Conservation (phyloP, 1,140 invertebrate genomes). For the Heliconius nattereri region DNA sequence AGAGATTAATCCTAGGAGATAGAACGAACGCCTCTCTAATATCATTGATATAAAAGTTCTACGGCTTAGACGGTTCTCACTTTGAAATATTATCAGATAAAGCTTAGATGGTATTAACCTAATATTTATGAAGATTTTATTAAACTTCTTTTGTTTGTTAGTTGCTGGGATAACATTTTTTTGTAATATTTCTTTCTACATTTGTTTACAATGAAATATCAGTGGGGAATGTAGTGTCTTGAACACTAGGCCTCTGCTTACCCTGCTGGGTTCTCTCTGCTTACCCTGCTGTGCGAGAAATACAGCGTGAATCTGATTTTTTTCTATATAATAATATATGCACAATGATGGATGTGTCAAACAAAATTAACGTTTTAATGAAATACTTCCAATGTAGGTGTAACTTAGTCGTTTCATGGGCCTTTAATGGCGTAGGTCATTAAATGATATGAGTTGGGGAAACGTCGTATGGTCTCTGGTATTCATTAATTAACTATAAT, state of each 20-base stretch:
- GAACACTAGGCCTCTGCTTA: too few species aligned
- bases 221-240: too few species aligned
- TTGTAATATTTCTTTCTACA: too few species aligned
- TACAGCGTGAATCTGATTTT: too few species aligned
- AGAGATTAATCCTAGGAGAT: slow-evolving; percentile 30
- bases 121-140: neutral
- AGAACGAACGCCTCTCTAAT: slow-evolving; percentile 26
- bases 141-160: neutral
- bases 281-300: too few species aligned
- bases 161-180: neutral
- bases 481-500: slow-evolving; percentile 15
- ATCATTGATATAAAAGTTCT: slow-evolving; percentile 25
- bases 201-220: neutral
- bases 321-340: neutral
- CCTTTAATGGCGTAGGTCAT: neutral
- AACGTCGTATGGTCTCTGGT: neutral
- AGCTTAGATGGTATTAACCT: neutral
- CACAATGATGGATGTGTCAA: neutral
- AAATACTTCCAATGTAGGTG: slow-evolving; percentile 9
- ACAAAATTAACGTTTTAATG: slow-evolving; percentile 5
- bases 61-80: slow-evolving; percentile 1
- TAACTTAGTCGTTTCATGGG: slow-evolving; percentile 16
- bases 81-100: slow-evolving; percentile 1
- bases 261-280: too few species aligned
- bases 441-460: slow-evolving; percentile 10